Base-by-base conservation (phyloP, 2,797 vertebrate species). In the Phataginus tetradactyla region DNA sequence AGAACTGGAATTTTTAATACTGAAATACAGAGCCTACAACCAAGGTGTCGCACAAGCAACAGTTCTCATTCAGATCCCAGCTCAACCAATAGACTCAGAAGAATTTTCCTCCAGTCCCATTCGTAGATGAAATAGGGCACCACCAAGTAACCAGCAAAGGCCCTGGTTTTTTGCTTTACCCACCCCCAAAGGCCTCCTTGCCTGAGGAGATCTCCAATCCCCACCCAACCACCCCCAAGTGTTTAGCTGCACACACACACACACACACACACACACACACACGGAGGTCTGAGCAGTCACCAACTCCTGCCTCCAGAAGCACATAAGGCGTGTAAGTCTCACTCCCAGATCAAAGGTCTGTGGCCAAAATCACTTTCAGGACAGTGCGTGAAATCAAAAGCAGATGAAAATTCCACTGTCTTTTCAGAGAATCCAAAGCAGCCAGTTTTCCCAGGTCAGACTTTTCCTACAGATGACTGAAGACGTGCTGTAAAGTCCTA, bases 331-430 rank as follows among this genome's bases (percentile, higher is more conserved):
- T 15, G 53, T 42, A 4, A 42, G 80, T 91, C 95, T 97, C 71
- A 72, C 61, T 96, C 79, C 61, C 77, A 94, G 88, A 96, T 95
- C 96, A 96, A 94, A 97, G 93, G 83, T 84, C 75, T 89, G 81
- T 64, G 91, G 88, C 90, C 32, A 11, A 96, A 94, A 92, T 96
- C 94, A 84, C 90, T 91, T 66, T 89, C 4, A n/a, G 95, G 87
- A 85, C 75, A 77, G 49, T 29, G 63, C 71, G 18, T n/a, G 3
- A 96, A 78, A 84, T 64, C 90, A 4, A 96, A 81, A 79, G 75
- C 94, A 94, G 86, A 91, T 1, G 20, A 93, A 85, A 96, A 92
- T 75, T 57, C 83, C 71, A 34, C 37, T 6, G 3, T 86, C 39
- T 27, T 91, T 88, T 81, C 57, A 53, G 21, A n/a, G 7, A 90